Evolutionary conservation across 2,888 invertebrate genomes (phyloP), one percentile per base, ranked within the genome.

Genomic region (Crematogaster levior): DNA sequence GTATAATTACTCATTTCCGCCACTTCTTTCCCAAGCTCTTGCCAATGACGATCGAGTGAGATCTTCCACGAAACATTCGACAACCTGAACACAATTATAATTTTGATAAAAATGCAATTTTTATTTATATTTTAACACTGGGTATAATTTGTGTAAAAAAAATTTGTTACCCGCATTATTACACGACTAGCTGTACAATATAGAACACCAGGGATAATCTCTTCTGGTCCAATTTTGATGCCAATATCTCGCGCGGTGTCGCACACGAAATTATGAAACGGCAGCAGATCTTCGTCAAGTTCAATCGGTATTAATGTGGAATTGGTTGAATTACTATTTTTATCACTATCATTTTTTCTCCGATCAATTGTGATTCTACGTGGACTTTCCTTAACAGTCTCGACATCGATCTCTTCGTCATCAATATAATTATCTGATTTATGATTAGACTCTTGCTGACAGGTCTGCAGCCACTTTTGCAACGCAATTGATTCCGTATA

Each of bases 211-310:
- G 95, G 94, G 40, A 92, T 84, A 51, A 95, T 94, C 91, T 95
- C 95, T 86, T 96, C 95, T 24, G 94, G 92, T 85, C 91, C 93
- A 58, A 95, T 91, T 75, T 94, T 91, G 43, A 95, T 90, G 3
- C 95, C 95, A 53, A 94, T 93, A 85, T 95, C 94, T 68, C 95
- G 92, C 3, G 95, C 94, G 34, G 93, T 92, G 85, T 95, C 94
- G 81, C 94, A 94, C 30, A 95, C 93, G 88, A 94, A 95, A 24
- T 93, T 90, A 85, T 94, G 94, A 56, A 94, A 91, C 3, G 91
- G 86, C 80, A 92, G 86, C 37, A 93, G 86, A 60, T 91, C 87
- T 34, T 89, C 85, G 9, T 92, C 92, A 46, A 92, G 84, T 84
- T 92, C 92, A 5, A 90, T 65, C 46, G 86, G 79, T 82, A 83